Evolutionary conservation across 1,140 invertebrate species (phyloP).

Genomic region (Drosophila kepulauana): DNA sequence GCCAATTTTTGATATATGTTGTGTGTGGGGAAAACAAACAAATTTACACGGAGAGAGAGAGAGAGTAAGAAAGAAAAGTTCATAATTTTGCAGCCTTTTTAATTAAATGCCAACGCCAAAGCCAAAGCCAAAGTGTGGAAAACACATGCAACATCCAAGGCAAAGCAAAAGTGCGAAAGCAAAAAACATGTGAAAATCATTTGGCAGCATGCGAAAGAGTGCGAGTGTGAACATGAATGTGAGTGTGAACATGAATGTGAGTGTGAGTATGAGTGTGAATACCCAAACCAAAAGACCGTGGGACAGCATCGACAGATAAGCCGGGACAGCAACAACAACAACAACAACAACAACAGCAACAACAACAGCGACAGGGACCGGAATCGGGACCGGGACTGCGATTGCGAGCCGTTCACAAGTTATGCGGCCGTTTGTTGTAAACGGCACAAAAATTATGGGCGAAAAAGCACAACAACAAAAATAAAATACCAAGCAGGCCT

Average conservation of each 20-base stretch:
- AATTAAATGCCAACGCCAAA: constrained; percentile 71
- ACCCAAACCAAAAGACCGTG: constrained; percentile 36
- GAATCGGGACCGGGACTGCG: constrained; percentile 28
- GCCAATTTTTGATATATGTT: constrained; percentile 53
- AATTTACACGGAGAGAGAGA: constrained; percentile 62
- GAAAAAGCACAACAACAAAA: constrained; percentile 45
- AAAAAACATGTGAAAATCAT: constrained; percentile 79
- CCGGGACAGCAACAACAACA: constrained; percentile 18
- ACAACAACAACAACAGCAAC: too few species aligned
- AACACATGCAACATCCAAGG: constrained; percentile 33
- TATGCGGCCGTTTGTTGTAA: constrained; percentile 79
- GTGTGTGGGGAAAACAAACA: constrained; percentile 51
- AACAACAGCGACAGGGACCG: neutral
- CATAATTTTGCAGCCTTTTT: constrained; percentile 78
- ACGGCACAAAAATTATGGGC: constrained; percentile 77
- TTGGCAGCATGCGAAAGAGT: constrained; percentile 52
- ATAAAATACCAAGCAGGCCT: constrained; percentile 60
- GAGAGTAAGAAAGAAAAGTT: constrained; percentile 71
- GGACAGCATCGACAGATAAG: constrained; percentile 65
- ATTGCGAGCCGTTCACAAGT: constrained; percentile 55
- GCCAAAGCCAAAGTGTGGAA: constrained; percentile 35
- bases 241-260: constrained; percentile 18
- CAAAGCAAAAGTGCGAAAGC: constrained; percentile 49
- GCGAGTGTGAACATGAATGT: constrained; percentile 7
- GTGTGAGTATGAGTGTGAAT: constrained; percentile 15